Evolutionary conservation across 2,888 invertebrate species (phyloP), one percentile per base, ranked within the genome.

Genomic region (Hartigia nigra): DNA sequence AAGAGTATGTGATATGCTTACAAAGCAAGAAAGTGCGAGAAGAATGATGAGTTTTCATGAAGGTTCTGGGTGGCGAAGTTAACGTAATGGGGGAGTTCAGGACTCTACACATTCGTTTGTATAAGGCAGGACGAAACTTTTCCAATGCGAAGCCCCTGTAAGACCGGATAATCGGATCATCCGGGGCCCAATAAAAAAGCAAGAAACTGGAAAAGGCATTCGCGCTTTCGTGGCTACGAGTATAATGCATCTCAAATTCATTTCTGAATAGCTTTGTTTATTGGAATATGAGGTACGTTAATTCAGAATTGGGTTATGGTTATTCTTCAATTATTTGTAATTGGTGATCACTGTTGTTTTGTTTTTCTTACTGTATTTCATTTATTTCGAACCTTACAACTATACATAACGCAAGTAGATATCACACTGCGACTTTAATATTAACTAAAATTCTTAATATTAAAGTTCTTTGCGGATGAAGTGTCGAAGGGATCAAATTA

Each of bases 131-230:
- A 86, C 88, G 83, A 90, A 87, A 90, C 86, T 90, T 90, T 87
- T 86, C 14, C 89, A 77, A 75, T 79, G 79, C 35, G 84, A 84
- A 86, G 83, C 85, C 83, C 83, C 83, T 86, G 83, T 87, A 86
- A 89, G 85, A 86, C 86, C 84, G 84, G 87, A 85, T 90, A 89
- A 90, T 88, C 88, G 85, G 87, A 89, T 89, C 87, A 88, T 85
- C 86, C 84, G 80, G 82, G 83, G 80, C 85, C 84, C 84, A 80
- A 81, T 84, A 82, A 84, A 84, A 84, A 79, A 79, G 74, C 70
- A 78, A 77, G 79, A 80, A 70, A 77, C 78, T 75, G 72, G 79
- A 80, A 82, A 77, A 82, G 82, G 78, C 78, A 78, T 74, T 79
- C 74, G 75, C 72, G 55, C 74, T 75, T 74, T 35, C 78, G 74